Evolutionary conservation across 2,888 invertebrate species (phyloP), one percentile per base, ranked within the genome.

Genomic region (Clanis bilineata): DNA sequence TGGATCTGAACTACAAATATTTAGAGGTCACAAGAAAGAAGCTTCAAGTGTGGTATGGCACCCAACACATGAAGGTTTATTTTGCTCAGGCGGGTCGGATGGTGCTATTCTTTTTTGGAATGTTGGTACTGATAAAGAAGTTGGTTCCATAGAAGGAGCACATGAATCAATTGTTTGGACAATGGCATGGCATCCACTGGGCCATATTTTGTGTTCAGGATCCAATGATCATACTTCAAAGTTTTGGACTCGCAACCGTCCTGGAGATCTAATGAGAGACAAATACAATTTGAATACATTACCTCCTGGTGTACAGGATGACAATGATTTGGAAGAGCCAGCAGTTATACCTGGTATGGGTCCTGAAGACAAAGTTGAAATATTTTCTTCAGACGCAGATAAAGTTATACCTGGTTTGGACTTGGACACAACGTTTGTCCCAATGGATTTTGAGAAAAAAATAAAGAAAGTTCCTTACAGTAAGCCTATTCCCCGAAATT

Each of bases 141-240:
- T 99, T 39, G 99, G 99, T 18, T 96, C 97, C 18, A 98, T 99
- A 77, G 99, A 99, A 92, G 97, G 98, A 77, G 99, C 99, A 2
- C 99, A 99, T 88, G 99, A 99, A 85, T 98, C 98, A 77, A 98
- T 99, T 80, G 98, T 99, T 3, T 99, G 99, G 99, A 98, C 98
- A 12, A 93, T 99, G 80, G 98, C 98, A 32, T 99, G 99, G 99
- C 99, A 99, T 93, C 99, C 99, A 0, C 92, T 99, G 18, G 99
- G 99, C 0, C 99, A 99, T 79, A 99, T 99, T 74, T 93, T 99
- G 36, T 99, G 98, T 79, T 98, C 99, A 2, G 99, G 99, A 0
- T 99, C 99, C n/a, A 99, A 99, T 90, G 99, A 99, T 89, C 99
- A 99, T 79, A 98, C 99, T 25, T 97, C 96, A 23, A 99, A 99